Conservation (phyloP, 2,113 vertebrate genomes). For the Cariama cristata region DNA sequence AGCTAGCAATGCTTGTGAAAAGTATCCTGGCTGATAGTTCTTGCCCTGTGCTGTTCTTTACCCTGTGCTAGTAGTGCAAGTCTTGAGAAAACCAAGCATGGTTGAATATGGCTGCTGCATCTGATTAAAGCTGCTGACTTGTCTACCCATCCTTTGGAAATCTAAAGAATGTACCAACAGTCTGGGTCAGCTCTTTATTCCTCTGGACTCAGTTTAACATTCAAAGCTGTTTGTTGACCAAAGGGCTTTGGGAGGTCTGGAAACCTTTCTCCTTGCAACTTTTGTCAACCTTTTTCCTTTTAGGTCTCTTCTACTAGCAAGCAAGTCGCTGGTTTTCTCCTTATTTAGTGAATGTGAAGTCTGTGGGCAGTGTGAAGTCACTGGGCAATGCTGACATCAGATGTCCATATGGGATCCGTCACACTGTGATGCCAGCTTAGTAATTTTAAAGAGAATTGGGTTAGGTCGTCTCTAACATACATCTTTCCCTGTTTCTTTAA, state of each 20-base stretch:
- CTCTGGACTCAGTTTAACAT: neutral
- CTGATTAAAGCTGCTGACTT: neutral
- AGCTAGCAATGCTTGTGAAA: neutral
- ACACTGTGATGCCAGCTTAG: neutral
- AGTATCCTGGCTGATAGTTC: neutral
- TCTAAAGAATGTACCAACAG: neutral
- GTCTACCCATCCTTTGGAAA: neutral
- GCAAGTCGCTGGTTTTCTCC: neutral
- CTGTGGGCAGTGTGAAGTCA: neutral
- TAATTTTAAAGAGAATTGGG: neutral
- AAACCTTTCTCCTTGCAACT: neutral
- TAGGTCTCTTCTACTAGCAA: neutral
- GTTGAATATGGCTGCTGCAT: neutral
- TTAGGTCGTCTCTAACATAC: neutral
- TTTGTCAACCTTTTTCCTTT: neutral
- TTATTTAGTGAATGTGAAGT: neutral
- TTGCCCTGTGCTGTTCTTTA: neutral
- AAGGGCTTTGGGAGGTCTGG: neutral
- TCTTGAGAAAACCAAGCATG: neutral
- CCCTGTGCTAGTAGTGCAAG: neutral
- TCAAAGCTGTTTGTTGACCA: neutral
- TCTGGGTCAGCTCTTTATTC: neutral
- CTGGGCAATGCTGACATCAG: neutral
- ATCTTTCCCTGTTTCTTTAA: neutral
- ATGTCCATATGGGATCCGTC: neutral